A percentile compares a stretch with the other conserved stretches of the same genome.
These are phyloP conservation scores for Xenopus petersii DNA, from an alignment of 2,797 vertebrate species.

Conservation along the genomic window DNA sequence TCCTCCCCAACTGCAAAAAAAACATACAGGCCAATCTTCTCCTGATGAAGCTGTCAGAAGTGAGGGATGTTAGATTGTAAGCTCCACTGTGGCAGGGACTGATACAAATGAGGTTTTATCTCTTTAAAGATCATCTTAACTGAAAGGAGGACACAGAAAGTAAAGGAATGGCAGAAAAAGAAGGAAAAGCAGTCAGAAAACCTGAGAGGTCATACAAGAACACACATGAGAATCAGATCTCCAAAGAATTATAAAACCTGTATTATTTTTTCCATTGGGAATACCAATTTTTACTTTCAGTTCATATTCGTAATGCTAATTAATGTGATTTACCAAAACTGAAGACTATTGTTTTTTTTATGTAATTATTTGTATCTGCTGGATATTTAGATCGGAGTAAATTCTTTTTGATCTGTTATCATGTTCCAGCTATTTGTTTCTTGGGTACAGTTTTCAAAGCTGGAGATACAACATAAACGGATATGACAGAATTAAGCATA, in stretches of 20 bases:
- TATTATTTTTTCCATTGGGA: conserved; percentile 33
- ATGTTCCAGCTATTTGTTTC: background rate
- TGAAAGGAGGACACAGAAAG: background rate
- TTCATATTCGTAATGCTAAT: conserved; percentile 34
- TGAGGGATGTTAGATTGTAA: no score
- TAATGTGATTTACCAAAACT: conserved; percentile 42
- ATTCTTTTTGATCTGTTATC: conserved; percentile 30
- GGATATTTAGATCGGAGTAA: conserved; percentile 29
- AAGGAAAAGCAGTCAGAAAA: background rate
- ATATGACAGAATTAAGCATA: conserved; percentile 40
- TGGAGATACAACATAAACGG: conserved; percentile 29
- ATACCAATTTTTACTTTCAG: conserved; percentile 25
- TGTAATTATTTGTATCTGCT: conserved; percentile 36
- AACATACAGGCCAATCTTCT: no score
- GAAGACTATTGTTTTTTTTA: conserved; percentile 34
- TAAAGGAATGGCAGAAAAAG: background rate
- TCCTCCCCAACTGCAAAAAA: no score
- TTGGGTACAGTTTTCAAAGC: no score
- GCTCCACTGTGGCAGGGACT: no score
- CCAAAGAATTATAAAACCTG: conserved; percentile 1
- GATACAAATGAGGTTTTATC: no score
- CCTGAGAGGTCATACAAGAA: conserved; percentile 29
- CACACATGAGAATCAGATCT: conserved; percentile 2
- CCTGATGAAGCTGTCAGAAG: no score
- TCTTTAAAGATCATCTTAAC: no score